A percentile compares a stretch with the other conserved stretches of the same genome.
These are phyloP conservation scores for Coptotermes formosanus DNA, from an alignment of 1,140 invertebrate species.

Conservation along the genomic window DNA sequence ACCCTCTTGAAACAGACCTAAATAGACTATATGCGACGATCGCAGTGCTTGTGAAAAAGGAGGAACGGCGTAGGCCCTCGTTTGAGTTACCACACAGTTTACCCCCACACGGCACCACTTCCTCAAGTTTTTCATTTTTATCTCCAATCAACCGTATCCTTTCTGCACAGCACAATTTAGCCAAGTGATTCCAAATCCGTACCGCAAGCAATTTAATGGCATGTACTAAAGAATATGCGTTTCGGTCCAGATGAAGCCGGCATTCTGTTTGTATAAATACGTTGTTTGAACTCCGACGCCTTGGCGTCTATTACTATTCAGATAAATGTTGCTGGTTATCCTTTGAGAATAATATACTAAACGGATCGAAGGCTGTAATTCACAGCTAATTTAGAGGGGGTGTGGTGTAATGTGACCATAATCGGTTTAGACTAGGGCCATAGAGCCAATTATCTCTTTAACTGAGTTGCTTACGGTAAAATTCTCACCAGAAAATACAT, in stretches of 20 bases:
- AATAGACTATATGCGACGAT: no score
- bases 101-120: no score
- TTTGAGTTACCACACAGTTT: no score
- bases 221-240: not conserved
- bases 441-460: not conserved
- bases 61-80: no score
- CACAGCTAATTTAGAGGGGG: not conserved
- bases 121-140: no score
- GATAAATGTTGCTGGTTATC: not conserved
- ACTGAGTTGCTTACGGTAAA: not conserved
- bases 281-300: no score
- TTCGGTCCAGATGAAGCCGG: not conserved
- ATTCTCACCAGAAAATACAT: not conserved
- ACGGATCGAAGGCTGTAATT: not conserved
- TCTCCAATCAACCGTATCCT: not conserved
- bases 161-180: not conserved
- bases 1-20: no score
- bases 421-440: not conserved
- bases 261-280: no score
- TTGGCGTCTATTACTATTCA: no score
- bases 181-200: not conserved
- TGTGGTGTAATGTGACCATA: not conserved
- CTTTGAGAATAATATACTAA: not conserved
- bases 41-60: no score
- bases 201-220: not conserved